Base-by-base conservation (phyloP, 2,113 vertebrate genomes). In the Coptodon rendalli region DNA sequence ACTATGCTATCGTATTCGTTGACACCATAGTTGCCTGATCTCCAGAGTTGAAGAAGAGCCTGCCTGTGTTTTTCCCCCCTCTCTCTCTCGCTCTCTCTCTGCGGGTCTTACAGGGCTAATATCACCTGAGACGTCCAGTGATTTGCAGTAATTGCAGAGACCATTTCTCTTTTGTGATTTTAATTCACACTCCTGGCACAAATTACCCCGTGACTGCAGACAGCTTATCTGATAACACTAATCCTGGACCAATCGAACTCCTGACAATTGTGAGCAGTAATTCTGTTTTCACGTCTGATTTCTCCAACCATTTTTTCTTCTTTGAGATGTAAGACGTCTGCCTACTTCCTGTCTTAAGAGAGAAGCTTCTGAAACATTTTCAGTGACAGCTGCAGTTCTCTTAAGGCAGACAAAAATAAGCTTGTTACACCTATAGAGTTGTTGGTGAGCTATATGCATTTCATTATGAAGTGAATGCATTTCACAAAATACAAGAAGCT, bases 81-180 rank as follows among this genome's bases (percentile, higher is more conserved):
- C 48, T 57, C 40, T 3, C 31, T 66, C 38, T 59, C 36, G 14
- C 43, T 53, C 38, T 50, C 50, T 57, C 34, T 63, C 82, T 85
- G 43, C 14, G 24, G 80, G 22, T 71, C 7, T 29, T 27, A 24
- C 36, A 36, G 24, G 27, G 3, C 43, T 63, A 48, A 82, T 61
- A 76, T 76, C 40, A 80, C 19, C 66, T 40, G 50, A 45, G 82
- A 84, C 14, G 29, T 59, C 52, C 68, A 5, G 38, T 78, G 81
- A 91, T 86, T 78, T 73, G 50, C 86, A 80, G 89, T 85, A 85
- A 85, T 90, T 87, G 80, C 80, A 79, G 82, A 68, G 36, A n/a
- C 24, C 6, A 48, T 79, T 80, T 83, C 61, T 63, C 53, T 48
- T 76, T 36, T 9, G 12, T 78, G 86, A 86, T 78, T 88, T 88